Evolutionary conservation across 1,140 invertebrate genomes (phyloP).

Genomic region (Neodiprion pinetum): DNA sequence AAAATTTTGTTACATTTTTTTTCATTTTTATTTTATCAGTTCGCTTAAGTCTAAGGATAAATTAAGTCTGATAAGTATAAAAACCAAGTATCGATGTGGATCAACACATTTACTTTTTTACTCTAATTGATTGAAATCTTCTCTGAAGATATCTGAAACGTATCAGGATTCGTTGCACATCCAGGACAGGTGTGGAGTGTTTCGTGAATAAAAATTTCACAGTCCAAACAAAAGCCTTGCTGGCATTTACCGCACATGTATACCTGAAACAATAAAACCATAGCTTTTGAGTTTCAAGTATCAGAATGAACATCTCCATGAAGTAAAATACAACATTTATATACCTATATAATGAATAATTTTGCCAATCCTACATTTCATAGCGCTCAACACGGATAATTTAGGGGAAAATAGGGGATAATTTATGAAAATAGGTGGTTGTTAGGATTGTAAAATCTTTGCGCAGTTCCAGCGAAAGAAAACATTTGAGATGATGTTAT

Average conservation of each 20-base stretch:
- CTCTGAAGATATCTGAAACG: slow-evolving; percentile 54
- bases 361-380: neutral
- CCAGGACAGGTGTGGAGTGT: slow-evolving; percentile 94
- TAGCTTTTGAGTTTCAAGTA: neutral
- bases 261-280: slow-evolving; percentile 65
- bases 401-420: neutral
- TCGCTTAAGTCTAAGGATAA: neutral
- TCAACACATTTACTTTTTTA: neutral
- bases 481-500: no score
- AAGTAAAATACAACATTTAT: slow-evolving; percentile 5
- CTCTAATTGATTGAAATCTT: slow-evolving; percentile 20
- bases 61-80: neutral
- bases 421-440: no score
- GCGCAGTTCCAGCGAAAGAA: no score
- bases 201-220: slow-evolving; percentile 94
- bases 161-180: slow-evolving; percentile 74
- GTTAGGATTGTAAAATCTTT: no score
- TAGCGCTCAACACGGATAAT: neutral
- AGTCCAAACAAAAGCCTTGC: slow-evolving; percentile 89
- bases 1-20: neutral
- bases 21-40: neutral
- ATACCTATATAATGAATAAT: slow-evolving; percentile 9
- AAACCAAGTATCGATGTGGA: neutral
- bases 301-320: no score
- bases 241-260: slow-evolving; percentile 83